phyloP scores from a whole-genome alignment of 2,888 invertebrate species.

The Urechis unicinctus region DNA sequence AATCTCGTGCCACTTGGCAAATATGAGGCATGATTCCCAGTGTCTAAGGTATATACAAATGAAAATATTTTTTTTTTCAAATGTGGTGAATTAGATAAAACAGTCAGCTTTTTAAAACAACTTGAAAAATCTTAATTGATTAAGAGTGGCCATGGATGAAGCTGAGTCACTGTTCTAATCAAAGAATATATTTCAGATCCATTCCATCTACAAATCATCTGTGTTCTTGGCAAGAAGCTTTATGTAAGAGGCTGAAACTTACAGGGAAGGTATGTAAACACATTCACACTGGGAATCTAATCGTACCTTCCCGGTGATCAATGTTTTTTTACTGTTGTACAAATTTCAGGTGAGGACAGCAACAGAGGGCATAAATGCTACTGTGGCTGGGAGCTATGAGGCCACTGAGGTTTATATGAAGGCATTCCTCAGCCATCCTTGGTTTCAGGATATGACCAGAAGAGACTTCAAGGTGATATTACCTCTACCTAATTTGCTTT shows the following conservation, averaged over 20 bases:
- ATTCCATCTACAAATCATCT: conserved; percentile 5
- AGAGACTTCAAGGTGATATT: conserved; percentile 13
- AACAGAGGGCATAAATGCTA: conserved; percentile 15
- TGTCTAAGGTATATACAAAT: neutral
- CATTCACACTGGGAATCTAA: neutral
- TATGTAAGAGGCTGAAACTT: conserved; percentile 7
- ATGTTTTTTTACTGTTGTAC: neutral
- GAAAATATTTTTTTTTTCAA: neutral
- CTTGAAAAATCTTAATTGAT: too few species aligned
- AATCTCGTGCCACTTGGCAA: neutral
- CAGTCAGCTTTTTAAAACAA: too few species aligned
- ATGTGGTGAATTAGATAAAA: neutral
- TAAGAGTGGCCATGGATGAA: too few species aligned
- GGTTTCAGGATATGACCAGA: conserved; percentile 9
- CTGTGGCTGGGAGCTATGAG: conserved; percentile 6
- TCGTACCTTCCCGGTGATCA: neutral
- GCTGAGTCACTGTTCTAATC: too few species aligned
- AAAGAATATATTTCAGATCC: too few species aligned
- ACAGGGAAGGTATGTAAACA: conserved; percentile 7
- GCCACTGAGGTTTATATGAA: conserved; percentile 9
- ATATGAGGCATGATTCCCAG: neutral
- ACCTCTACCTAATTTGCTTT: neutral
- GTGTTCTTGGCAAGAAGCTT: conserved; percentile 6
- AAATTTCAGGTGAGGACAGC: conserved; percentile 12
- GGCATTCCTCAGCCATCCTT: conserved; percentile 9